A percentile compares a stretch with the other conserved stretches of the same genome.
These are phyloP conservation scores for Proterorhinus semilunaris DNA, from an alignment of 2,113 vertebrate species.

Conservation along the genomic window DNA sequence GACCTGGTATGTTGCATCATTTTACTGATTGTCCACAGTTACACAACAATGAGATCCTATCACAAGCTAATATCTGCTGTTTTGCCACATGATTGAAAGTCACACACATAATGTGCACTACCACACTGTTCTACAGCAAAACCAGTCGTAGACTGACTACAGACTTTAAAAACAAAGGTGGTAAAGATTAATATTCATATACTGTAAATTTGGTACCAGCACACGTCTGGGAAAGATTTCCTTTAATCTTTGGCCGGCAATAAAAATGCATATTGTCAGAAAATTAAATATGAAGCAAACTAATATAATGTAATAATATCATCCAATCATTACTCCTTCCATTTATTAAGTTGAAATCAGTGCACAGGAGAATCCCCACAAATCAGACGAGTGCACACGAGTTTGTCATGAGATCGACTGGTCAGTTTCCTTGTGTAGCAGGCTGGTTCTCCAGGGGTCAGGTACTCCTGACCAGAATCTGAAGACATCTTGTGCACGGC, in stretches of 20 bases:
- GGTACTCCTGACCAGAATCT: neutral
- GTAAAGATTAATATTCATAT: neutral
- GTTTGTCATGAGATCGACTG: too few relatives aligned
- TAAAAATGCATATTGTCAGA: slow-evolving; percentile 1
- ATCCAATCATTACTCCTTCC: neutral
- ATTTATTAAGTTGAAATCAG: neutral
- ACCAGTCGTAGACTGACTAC: neutral
- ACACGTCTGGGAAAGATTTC: neutral
- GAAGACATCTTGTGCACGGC: neutral
- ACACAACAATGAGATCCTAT: neutral
- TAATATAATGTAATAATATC: neutral
- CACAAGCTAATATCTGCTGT: neutral
- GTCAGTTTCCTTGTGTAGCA: neutral
- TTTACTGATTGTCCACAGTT: slow-evolving; percentile 70
- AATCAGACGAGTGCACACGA: too few relatives aligned
- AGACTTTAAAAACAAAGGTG: neutral
- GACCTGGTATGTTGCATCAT: slow-evolving; percentile 13
- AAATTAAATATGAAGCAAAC: neutral
- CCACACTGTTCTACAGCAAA: neutral
- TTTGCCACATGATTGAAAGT: slow-evolving; percentile 10
- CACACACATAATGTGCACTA: slow-evolving; percentile 11
- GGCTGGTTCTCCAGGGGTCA: neutral
- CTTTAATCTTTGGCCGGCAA: slow-evolving; percentile 44
- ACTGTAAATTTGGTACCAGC: too few relatives aligned
- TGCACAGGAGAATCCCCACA: too few relatives aligned